Evolutionary conservation across 2,113 vertebrate genomes (phyloP).

Genomic region (Galemys pyrenaicus): DNA sequence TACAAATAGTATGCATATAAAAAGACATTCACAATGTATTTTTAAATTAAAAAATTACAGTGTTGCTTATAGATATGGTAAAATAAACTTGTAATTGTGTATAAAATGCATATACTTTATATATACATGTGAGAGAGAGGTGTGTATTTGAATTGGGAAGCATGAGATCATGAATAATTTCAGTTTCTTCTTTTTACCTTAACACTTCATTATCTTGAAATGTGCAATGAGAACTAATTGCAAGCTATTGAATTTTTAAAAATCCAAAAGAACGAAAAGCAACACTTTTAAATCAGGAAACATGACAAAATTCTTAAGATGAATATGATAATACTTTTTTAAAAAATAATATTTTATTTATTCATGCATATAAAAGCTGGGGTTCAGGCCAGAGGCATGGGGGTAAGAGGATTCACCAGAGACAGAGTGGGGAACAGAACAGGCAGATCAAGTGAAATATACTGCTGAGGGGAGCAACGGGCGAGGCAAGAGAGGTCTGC

Average conservation of each 20-base stretch:
- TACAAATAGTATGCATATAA: slow-evolving; percentile 15
- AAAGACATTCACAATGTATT: background rate
- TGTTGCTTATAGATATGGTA: background rate
- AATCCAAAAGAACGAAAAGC: background rate
- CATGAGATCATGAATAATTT: slow-evolving; percentile 26
- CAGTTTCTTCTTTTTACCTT: slow-evolving; percentile 36
- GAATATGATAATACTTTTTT: background rate
- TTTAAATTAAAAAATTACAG: slow-evolving; percentile 34
- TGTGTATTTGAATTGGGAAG: background rate
- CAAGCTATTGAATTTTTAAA: slow-evolving; percentile 28
- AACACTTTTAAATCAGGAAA: slow-evolving; percentile 8
- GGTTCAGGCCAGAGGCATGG: no score
- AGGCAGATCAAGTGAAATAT: no score
- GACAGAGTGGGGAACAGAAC: no score
- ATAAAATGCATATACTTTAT: background rate
- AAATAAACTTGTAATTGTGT: background rate
- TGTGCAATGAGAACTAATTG: slow-evolving; percentile 22
- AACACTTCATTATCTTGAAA: slow-evolving; percentile 29
- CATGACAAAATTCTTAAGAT: slow-evolving; percentile 1
- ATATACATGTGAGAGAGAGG: background rate
- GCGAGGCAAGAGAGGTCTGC: no score
- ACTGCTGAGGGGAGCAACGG: no score
- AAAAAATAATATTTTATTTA: no score
- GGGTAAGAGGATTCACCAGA: no score
- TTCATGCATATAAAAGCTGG: no score